Base-by-base conservation (phyloP, 2,797 vertebrate genomes). In the Epinephelus awoara region DNA sequence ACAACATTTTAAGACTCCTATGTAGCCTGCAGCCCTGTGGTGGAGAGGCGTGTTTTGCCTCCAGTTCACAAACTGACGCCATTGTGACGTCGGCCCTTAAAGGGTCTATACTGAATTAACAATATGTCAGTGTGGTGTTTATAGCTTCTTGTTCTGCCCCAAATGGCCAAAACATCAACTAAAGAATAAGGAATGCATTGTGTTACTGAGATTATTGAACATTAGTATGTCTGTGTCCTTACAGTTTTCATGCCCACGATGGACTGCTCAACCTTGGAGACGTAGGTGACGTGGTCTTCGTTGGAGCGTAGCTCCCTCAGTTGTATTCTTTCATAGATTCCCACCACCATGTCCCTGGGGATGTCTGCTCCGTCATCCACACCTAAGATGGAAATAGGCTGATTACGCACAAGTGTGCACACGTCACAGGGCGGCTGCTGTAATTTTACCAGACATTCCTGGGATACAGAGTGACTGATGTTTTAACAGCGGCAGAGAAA, bases 331-430 rank as follows among this genome's bases (percentile, higher is more conserved):
- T 99, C 98, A 0, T 99, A 99, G 90, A 99, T 99, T 62, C 98
- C 98, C 38, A 98, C 98, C 80, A 99, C 98, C 95, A 98, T 96
- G 75, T 99, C 98, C 80, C 97, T 95, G 44, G 98, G 98, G 85
- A 99, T 99, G 90, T 99, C 98, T 0, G 97, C 98, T 5, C 98
- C 98, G 0, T 99, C 98, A 0, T 99, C 98, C 77, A 99, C 98
- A 69, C 98, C 98, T 99, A 57, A 23, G 38, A 86, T 19, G 44
- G 46, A 14, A 70, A 78, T 1, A 55, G 49, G 12, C 66, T 51
- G 25, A 44, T 75, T 67, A 83, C 18, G 46, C 49, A 38, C 47
- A 67, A 13, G 15, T 19, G 27, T 2, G 29, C 25, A 65, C 29
- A 38, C 12, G n/a, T 50, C 5, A 62, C 34, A 21, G 7, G 17